Conservation (phyloP, 2,888 invertebrate species). For the Tinea pellionella region DNA sequence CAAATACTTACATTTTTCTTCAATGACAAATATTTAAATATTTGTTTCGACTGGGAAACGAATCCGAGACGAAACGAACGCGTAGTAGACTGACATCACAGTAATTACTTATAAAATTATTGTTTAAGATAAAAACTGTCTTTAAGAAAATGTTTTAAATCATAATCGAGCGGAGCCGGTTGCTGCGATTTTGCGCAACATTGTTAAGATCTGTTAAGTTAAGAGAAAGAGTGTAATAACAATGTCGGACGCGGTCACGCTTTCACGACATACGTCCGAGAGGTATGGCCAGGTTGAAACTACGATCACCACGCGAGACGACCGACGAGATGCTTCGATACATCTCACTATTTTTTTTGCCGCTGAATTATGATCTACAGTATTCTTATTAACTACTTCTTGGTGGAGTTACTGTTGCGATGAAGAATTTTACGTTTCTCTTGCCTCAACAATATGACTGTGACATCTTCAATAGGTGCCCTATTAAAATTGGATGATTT, state of each 20-base stretch:
- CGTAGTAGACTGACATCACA: no score
- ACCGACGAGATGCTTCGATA: slow-evolving; percentile 4
- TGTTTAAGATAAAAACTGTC: no score
- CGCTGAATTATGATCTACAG: not conserved
- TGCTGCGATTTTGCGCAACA: slow-evolving; percentile 6
- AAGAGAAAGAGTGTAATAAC: slow-evolving; percentile 6
- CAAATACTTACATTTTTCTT: no score
- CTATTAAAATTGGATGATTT: no score
- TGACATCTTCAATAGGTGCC: no score
- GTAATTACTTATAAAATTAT: no score
- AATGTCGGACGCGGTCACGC: slow-evolving; percentile 31
- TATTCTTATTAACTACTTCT: not conserved
- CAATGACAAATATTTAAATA: no score
- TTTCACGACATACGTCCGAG: slow-evolving; percentile 25
- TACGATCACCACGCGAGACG: slow-evolving; percentile 4
- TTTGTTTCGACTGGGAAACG: no score
- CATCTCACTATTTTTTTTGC: not conserved
- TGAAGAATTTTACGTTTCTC: not conserved
- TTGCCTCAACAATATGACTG: not conserved
- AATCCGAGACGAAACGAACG: no score
- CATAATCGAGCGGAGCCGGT: not conserved
- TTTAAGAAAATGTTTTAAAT: no score
- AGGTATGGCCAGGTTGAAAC: slow-evolving; percentile 9
- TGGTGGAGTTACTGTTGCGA: not conserved
- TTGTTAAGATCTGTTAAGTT: slow-evolving; percentile 5